Evolutionary conservation across 2,888 invertebrate genomes (phyloP).

Genomic region (Lycaena phlaeas): DNA sequence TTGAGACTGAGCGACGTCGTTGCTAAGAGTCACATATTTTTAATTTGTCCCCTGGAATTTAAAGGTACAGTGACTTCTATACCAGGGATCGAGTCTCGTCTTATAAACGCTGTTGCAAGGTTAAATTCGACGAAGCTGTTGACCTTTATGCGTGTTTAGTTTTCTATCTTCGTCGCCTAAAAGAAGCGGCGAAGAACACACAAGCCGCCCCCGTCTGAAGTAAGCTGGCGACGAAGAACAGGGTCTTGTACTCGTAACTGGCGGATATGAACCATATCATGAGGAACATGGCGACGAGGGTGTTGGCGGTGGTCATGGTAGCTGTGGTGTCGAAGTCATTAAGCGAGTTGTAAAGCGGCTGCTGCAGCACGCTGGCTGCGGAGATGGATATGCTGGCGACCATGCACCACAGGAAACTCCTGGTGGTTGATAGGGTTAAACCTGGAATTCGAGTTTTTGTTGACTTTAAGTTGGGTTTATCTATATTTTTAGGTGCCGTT

Average conservation of each 20-base stretch:
- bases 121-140: too few species aligned
- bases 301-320: constrained; percentile 53
- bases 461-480: too few species aligned
- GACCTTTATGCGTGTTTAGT: too few species aligned
- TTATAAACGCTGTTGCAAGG: too few species aligned
- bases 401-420: constrained; percentile 57
- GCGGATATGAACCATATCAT: constrained; percentile 46
- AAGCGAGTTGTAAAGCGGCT: constrained; percentile 52
- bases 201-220: constrained; percentile 46
- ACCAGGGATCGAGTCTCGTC: too few species aligned
- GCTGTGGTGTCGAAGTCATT: constrained; percentile 63
- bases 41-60: too few species aligned
- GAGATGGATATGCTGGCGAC: constrained; percentile 53
- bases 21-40: too few species aligned
- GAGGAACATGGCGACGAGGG: constrained; percentile 44
- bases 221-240: constrained; percentile 50
- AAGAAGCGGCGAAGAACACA: constrained; percentile 47
- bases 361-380: constrained; percentile 48
- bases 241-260: constrained; percentile 50
- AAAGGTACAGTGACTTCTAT: too few species aligned
- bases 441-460: constrained; percentile 44
- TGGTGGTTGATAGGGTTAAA: constrained; percentile 42
- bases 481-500: too few species aligned
- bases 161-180: constrained; percentile 48
- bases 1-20: too few species aligned